Conservation (phyloP, 2,888 invertebrate species). For the Junonia oenone region DNA sequence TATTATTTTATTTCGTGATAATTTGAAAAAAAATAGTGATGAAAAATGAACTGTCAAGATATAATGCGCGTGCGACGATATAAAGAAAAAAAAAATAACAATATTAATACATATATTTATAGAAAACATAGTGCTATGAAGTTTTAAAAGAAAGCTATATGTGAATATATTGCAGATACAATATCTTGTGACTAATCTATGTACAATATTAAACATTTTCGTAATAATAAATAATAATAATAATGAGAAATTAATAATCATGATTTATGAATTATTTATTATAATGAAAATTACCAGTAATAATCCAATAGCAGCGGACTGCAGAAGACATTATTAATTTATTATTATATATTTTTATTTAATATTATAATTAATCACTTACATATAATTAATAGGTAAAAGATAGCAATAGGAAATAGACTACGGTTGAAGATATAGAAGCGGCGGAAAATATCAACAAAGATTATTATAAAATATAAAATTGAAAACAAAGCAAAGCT, state of each 20-base stretch:
- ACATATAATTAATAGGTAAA: constrained; percentile 22
- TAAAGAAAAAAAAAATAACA: constrained; percentile 16
- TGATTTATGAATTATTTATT: constrained; percentile 53
- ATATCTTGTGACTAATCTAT: constrained; percentile 22
- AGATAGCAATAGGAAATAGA: constrained; percentile 26
- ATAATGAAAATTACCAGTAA: constrained; percentile 82
- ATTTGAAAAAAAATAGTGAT: constrained; percentile 10
- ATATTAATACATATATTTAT: constrained; percentile 16
- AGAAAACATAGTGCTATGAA: constrained; percentile 29
- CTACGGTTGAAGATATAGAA: constrained; percentile 12
- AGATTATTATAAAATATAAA: constrained; percentile 15
- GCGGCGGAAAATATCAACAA: constrained; percentile 14
- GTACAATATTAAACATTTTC: constrained; percentile 28
- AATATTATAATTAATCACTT: constrained; percentile 28
- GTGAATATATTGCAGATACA: constrained; percentile 31
- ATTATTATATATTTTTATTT: constrained; percentile 49
- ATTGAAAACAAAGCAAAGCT: constrained; percentile 18
- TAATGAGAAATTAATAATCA: constrained; percentile 45
- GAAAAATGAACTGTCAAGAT: constrained; percentile 20
- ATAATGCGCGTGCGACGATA: constrained; percentile 22
- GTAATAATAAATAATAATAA: constrained; percentile 35
- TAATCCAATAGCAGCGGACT: constrained; percentile 87
- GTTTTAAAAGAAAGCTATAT: constrained; percentile 27
- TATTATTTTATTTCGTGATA: not conserved
- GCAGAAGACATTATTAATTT: constrained; percentile 71